Evolutionary conservation across 2,888 invertebrate genomes (phyloP), one percentile per base, ranked within the genome.

Genomic region (Noctua fimbriata): DNA sequence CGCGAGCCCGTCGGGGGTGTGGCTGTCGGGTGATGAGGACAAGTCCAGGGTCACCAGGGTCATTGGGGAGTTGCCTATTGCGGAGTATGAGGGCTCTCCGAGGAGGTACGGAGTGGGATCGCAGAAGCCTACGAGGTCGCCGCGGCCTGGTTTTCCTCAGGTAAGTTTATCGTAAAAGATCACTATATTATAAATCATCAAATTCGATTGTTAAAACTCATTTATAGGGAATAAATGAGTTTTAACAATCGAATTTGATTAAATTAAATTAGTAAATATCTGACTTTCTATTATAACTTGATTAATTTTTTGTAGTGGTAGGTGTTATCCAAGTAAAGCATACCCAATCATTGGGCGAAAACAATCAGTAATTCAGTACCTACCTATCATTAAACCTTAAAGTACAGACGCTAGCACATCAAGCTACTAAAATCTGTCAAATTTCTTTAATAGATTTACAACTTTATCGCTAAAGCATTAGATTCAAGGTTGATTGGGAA

Each of bases 51-150:
- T 98, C 63, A 97, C 98, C 81, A 97, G 98, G 91, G 98, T 98
- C 66, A 98, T 98, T 91, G 98, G 98, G 70, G 98, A 98, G 94
- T 96, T 98, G 90, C 99, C 99, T n/a, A 99, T 99, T 89, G 99
- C 99, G 36, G 98, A 99, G 92, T 99, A 99, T 93, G 99, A 99
- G 89, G 99, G 98, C 28, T 99, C 99, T 66, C 99, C 99, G 28
- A 97, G 99, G 88, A 97, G 99, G 88, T 99, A 99, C 93, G 99
- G 99, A 9, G 97, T 98, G 79, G 97, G 97, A 47, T 97, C 98
- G 72, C 98, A 98, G 86, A 98, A 98, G 90, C 98, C 98, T 91
- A 97, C 97, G 83, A 98, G 98, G 93, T 98, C 98, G 83, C 98
- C 98, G 67, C 97, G 98, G 89, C 99, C 99, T 72, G 99, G 99